Evolutionary conservation across 1,140 invertebrate species (phyloP).

Genomic region (Caenorhabditis latens): DNA sequence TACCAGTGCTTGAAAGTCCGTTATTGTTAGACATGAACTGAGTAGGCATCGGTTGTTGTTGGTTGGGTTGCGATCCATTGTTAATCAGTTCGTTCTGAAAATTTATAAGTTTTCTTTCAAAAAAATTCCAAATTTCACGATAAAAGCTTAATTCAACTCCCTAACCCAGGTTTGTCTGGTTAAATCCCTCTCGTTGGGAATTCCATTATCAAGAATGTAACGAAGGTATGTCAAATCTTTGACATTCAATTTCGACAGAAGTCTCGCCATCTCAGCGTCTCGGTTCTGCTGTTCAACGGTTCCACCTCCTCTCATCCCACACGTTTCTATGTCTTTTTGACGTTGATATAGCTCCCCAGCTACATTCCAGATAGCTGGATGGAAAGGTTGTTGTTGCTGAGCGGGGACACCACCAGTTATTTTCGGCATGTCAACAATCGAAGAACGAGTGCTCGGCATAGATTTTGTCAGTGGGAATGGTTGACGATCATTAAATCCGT

Average conservation of each 20-base stretch:
- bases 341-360: conserved; percentile 32
- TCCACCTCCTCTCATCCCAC: not conserved
- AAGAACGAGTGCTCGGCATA: not conserved
- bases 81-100: conserved; percentile 1
- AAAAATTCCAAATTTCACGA: not conserved
- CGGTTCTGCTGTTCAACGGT: not conserved
- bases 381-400: not conserved
- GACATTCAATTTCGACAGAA: conserved; percentile 16
- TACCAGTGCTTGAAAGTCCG: not conserved
- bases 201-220: not conserved
- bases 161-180: not conserved
- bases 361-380: conserved; percentile 30
- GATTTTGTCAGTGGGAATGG: not conserved
- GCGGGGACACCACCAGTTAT: not conserved
- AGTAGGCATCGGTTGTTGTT: not conserved
- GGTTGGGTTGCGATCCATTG: not conserved
- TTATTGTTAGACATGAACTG: not conserved
- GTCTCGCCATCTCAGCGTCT: not conserved
- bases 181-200: not conserved
- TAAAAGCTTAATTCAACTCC: no score
- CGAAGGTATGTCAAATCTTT: conserved; percentile 25
- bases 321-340: conserved; percentile 27
- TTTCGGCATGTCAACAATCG: not conserved
- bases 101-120: not conserved
- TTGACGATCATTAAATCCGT: not conserved